Conservation (phyloP, 2,113 vertebrate species). For the Bothrops jararaca region DNA sequence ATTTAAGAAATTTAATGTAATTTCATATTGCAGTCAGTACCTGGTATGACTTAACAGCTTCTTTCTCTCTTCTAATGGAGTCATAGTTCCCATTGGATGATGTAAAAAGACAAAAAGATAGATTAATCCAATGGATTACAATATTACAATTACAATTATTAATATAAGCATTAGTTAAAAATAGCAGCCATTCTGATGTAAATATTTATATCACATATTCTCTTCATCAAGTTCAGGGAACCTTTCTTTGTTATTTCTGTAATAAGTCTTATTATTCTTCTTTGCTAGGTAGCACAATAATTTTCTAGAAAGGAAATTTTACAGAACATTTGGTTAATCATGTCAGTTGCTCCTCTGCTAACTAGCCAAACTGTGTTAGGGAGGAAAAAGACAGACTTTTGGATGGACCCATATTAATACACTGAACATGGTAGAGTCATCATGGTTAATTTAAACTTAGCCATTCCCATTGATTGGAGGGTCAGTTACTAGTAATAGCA, state of each 20-base stretch:
- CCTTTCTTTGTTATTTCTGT: background rate
- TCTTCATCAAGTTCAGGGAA: background rate
- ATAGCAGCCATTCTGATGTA: background rate
- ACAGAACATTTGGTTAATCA: background rate
- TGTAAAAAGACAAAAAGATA: background rate
- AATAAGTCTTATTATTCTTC: background rate
- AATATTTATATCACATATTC: background rate
- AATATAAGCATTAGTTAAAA: background rate
- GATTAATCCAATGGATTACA: background rate
- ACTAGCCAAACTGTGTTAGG: background rate
- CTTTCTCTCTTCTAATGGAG: slow-evolving; percentile 58
- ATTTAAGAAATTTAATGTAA: background rate
- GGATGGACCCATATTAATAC: background rate
- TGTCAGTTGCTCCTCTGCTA: background rate
- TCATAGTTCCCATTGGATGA: slow-evolving; percentile 5
- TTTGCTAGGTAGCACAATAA: background rate
- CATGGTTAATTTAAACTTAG: background rate
- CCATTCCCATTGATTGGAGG: background rate
- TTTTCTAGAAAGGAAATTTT: background rate
- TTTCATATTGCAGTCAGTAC: slow-evolving; percentile 38
- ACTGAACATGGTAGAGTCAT: background rate
- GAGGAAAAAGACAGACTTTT: background rate
- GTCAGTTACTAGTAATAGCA: background rate
- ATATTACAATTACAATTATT: background rate
- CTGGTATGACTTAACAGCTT: slow-evolving; percentile 53